Conservation (phyloP, 2,888 invertebrate genomes). For the Andricus quercusramuli region DNA sequence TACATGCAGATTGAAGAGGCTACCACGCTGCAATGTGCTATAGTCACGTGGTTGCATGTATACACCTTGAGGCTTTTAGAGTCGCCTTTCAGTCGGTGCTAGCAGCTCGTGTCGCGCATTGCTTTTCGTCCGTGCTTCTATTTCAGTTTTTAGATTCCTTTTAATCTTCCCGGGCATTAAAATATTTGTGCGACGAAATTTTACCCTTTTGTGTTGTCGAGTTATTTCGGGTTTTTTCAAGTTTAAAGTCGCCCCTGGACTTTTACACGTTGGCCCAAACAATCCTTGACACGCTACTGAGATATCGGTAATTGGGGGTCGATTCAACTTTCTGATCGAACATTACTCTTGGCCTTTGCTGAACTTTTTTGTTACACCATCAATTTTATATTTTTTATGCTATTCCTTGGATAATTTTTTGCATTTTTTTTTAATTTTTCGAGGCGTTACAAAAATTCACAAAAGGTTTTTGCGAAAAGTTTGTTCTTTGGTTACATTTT, state of each 20-base stretch:
- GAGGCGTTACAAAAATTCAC: not conserved
- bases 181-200: not conserved
- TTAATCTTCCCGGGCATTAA: slow-evolving; percentile 20
- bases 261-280: not conserved
- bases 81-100: slow-evolving; percentile 50
- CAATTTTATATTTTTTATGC: not conserved
- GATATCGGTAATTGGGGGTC: slow-evolving; percentile 30
- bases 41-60: slow-evolving; percentile 56
- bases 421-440: not conserved
- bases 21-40: slow-evolving; percentile 51
- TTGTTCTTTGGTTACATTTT: no score
- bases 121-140: slow-evolving; percentile 28
- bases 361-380: not conserved
- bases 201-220: not conserved
- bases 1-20: not conserved
- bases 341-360: not conserved
- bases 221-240: not conserved
- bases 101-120: slow-evolving; percentile 42
- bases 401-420: not conserved
- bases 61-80: slow-evolving; percentile 51
- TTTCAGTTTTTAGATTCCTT: slow-evolving; percentile 38
- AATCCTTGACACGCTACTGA: slow-evolving; percentile 27
- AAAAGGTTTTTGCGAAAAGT: no score
- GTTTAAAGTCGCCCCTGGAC: not conserved
- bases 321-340: slow-evolving; percentile 22